phyloP scores from a whole-genome alignment of 1,140 invertebrate genomes.

The Drosophila ananassae region DNA sequence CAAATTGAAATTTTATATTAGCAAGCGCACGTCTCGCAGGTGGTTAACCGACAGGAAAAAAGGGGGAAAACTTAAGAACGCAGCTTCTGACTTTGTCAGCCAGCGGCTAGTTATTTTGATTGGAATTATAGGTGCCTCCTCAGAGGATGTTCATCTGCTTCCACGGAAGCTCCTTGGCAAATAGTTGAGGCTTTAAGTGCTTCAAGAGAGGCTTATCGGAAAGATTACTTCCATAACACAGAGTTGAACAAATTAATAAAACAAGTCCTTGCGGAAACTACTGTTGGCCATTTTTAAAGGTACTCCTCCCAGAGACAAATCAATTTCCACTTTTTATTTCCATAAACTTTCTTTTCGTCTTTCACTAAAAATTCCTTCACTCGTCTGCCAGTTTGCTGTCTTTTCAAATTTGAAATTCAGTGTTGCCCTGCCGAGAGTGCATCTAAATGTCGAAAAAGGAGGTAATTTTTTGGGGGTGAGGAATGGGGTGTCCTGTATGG shows the following conservation, averaged over 20 bases:
- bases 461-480: not conserved
- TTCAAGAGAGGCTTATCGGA: conserved; percentile 6
- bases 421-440: conserved; percentile 27
- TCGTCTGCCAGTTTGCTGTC: conserved; percentile 4
- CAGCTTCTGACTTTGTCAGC: conserved; percentile 19
- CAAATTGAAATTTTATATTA: conserved; percentile 82
- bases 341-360: conserved; percentile 38
- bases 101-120: conserved; percentile 71
- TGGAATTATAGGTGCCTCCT: conserved; percentile 64
- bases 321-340: conserved; percentile 58
- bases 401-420: conserved; percentile 19
- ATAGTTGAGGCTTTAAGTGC: conserved; percentile 24
- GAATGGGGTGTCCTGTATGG: not conserved
- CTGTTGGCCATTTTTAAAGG: not conserved
- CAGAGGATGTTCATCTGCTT: conserved; percentile 6
- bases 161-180: not conserved
- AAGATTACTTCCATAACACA: not conserved
- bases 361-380: not conserved
- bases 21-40: conserved; percentile 48
- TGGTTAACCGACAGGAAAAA: conserved; percentile 44
- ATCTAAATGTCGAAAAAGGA: conserved; percentile 20
- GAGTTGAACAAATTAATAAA: not conserved
- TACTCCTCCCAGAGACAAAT: conserved; percentile 10
- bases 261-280: not conserved
- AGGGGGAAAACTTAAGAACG: conserved; percentile 7